phyloP scores from a whole-genome alignment of 1,140 invertebrate genomes.

The Lepidotrigona ventralis region DNA sequence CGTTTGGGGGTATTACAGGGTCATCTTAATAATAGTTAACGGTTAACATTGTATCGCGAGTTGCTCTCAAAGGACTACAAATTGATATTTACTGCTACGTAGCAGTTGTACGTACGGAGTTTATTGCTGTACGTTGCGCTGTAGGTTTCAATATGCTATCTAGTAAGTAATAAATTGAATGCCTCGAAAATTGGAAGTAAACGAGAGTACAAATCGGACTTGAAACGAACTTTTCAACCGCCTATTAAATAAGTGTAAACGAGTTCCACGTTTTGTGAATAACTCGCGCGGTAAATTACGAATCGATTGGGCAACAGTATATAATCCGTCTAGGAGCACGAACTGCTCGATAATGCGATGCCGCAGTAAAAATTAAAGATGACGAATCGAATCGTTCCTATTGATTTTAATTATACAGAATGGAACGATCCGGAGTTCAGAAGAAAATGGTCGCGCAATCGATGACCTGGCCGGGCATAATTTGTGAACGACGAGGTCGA shows the following conservation, averaged over 20 bases:
- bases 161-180: background rate
- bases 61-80: background rate
- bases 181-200: background rate
- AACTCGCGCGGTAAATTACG: slow-evolving; percentile 62
- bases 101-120: background rate
- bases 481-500: slow-evolving; percentile 35
- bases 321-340: background rate
- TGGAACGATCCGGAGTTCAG: background rate
- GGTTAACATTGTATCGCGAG: background rate
- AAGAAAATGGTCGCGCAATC: slow-evolving; percentile 14
- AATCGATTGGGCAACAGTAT: slow-evolving; percentile 48
- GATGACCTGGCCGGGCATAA: slow-evolving; percentile 39
- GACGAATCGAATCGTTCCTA: slow-evolving; percentile 35
- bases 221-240: slow-evolving; percentile 6
- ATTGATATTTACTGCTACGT: background rate
- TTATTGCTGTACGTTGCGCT: background rate
- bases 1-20: background rate
- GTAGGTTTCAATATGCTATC: background rate
- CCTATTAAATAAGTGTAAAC: slow-evolving; percentile 40
- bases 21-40: background rate
- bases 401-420: slow-evolving; percentile 58
- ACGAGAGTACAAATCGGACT: background rate
- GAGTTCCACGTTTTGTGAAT: no score
- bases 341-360: slow-evolving; percentile 22
- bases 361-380: slow-evolving; percentile 42